Evolutionary conservation across 1,140 invertebrate species (phyloP), one percentile per base, ranked within the genome.

Genomic region (Lerema accius): DNA sequence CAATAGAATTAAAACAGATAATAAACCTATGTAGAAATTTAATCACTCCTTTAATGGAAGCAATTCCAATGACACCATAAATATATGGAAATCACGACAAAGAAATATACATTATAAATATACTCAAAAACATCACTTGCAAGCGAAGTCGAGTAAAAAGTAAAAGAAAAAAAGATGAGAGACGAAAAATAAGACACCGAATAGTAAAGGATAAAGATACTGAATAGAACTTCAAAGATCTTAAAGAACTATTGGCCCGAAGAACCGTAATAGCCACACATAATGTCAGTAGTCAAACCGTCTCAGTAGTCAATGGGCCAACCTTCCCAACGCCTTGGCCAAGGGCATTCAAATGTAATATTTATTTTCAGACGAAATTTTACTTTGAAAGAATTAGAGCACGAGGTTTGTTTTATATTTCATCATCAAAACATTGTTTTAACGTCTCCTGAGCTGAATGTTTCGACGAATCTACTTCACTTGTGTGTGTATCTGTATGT

Each of bases 311-410:
- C 48, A 43, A 53, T 64, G 49, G 63, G 63, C 63, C 53, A 61
- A 60, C 40, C 61, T 60, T 60, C 59, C 56, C 10, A 53, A 43
- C 68, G 64, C 64, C 68, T 67, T 63, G 65, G 67, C 70, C 70
- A 72, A 72, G 70, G 70, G 63, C 70, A 55, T 65, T 65, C 59
- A 56, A 66, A 51, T 69, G 66, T 72, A 68, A 71, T 63, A 40
- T 65, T 68, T 72, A 72, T 72, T 69, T 66, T 69, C 69, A 72
- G 61, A 16, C 13, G 37, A 19, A 9, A 53, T 23, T 63, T 48
- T 48, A 60, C 49, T 50, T 48, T 53, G 43, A 49, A 56, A 55
- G 50, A 63, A 49, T 50, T 26, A 26, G 53, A 58, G 16, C 53
- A 58, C 53, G 37, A 65, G 37, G 14, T 62, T 69, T 62, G 50